Base-by-base conservation (phyloP, 2,113 vertebrate species). In the Nannobrachium achirus region DNA sequence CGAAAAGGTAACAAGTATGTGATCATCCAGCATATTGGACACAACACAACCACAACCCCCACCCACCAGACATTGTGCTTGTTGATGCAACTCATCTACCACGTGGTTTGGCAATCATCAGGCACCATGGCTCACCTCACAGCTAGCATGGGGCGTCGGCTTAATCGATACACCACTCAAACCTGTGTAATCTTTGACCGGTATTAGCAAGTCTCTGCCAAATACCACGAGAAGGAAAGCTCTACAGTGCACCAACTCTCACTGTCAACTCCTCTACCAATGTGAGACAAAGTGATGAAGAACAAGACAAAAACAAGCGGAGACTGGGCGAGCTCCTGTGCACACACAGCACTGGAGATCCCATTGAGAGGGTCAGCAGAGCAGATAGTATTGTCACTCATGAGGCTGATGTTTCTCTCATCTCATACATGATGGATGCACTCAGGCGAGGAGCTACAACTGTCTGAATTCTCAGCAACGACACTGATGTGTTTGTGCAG, bases 401-500 rank as follows among this genome's bases (percentile, higher is more conserved):
- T 8, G 45, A 63, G 20, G 60, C 60, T 49, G 60, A 63, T 19
- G 14, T 59, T 5, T 59, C 56, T 18, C 8, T 40, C 40, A 15
- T 59, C n/a, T 59, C 39, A 5, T 42, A 9, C 20, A 59, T 59
- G 33, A 15, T 59, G 33, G 56, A 59, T 41, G 56, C 25, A 39
- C 38, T 14, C 60, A 63, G 45, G 7, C 60, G 13, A 4, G 20
- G 46, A 6, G 44, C 60, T 63, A n/a, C 42, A 63, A 63, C 45
- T 48, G 60, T 63, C 19, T 6, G 39, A 19, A 49, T 63, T 49
- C 60, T 63, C 7, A 63, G 44, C 19, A 13, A 63, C 25, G 45
- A 42, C 16, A 46, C 59, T 44, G 59, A 46, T 62, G 41, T 45
- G 40, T 63, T 63, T 63, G 60, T 63, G 42, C 60, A 63, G 45